phyloP scores from a whole-genome alignment of 2,113 vertebrate species.

The Onychostoma macrolepis region DNA sequence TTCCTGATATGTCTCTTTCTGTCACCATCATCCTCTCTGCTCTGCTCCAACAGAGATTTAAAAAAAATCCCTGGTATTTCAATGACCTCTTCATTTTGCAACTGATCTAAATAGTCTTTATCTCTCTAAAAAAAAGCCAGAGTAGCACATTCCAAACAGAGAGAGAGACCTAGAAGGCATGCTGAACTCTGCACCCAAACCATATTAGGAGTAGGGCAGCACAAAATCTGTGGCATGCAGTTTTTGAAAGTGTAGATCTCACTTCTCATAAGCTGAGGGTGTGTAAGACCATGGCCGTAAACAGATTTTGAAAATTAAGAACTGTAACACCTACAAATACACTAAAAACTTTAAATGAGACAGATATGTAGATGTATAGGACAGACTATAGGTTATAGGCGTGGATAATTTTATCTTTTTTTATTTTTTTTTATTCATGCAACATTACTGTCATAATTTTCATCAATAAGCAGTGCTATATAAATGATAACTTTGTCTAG shows the following conservation, averaged over 20 bases:
- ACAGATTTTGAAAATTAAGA: too few relatives aligned
- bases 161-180: constrained; percentile 56
- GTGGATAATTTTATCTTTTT: too few relatives aligned
- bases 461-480: too few relatives aligned
- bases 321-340: too few relatives aligned
- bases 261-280: neutral
- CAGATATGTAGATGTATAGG: too few relatives aligned
- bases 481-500: too few relatives aligned
- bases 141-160: constrained; percentile 70
- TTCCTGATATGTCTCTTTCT: constrained; percentile 4
- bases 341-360: too few relatives aligned
- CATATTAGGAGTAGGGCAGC: constrained; percentile 81
- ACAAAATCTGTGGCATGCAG: constrained; percentile 63
- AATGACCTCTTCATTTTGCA: constrained; percentile 58
- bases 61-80: neutral
- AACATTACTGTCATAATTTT: too few relatives aligned
- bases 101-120: constrained; percentile 65
- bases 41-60: neutral
- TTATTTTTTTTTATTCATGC: too few relatives aligned
- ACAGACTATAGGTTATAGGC: too few relatives aligned
- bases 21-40: neutral
- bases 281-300: neutral
- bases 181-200: constrained; percentile 62
- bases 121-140: constrained; percentile 62
- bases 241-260: constrained; percentile 31